Evolutionary conservation across 2,888 invertebrate species (phyloP).

Genomic region (Julus scandinavius): DNA sequence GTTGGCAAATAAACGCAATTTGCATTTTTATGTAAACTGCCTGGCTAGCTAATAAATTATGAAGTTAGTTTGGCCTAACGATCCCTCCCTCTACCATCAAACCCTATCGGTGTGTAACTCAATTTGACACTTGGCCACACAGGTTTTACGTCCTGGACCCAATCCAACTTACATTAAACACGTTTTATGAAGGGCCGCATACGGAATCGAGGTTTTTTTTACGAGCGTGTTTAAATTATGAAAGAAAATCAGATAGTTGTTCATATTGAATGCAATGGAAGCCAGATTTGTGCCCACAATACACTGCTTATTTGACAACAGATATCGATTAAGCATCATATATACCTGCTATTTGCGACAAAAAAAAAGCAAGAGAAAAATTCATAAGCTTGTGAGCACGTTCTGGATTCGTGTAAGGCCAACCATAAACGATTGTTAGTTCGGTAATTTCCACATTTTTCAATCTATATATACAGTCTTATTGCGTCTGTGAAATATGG

Average conservation of each 20-base stretch:
- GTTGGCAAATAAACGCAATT: conserved; percentile 43
- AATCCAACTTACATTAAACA: conserved; percentile 4
- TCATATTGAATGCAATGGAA: conserved; percentile 30
- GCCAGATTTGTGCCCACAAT: neutral
- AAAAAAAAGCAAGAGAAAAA: neutral
- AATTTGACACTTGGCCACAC: conserved; percentile 42
- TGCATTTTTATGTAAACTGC: conserved; percentile 40
- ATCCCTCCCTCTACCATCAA: conserved; percentile 8
- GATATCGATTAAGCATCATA: conserved; percentile 2
- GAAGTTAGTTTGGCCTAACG: conserved; percentile 26
- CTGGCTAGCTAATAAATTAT: conserved; percentile 17
- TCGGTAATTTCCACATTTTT: neutral
- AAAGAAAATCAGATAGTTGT: conserved; percentile 24
- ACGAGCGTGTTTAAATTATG: conserved; percentile 34
- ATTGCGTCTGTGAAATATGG: neutral
- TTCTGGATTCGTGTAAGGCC: neutral
- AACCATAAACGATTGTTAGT: neutral
- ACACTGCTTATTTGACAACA: neutral
- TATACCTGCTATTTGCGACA: neutral
- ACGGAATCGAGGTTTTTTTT: conserved; percentile 24
- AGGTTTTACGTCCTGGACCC: conserved; percentile 13
- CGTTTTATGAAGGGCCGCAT: conserved; percentile 28
- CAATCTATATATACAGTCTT: neutral
- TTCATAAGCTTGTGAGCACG: neutral
- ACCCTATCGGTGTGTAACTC: conserved; percentile 39